Percentiles rank a stretch among this genome's conserved stretches.
Evolutionary conservation across 2,888 invertebrate genomes (phyloP).

Genomic region (Lochmaea crataegi): DNA sequence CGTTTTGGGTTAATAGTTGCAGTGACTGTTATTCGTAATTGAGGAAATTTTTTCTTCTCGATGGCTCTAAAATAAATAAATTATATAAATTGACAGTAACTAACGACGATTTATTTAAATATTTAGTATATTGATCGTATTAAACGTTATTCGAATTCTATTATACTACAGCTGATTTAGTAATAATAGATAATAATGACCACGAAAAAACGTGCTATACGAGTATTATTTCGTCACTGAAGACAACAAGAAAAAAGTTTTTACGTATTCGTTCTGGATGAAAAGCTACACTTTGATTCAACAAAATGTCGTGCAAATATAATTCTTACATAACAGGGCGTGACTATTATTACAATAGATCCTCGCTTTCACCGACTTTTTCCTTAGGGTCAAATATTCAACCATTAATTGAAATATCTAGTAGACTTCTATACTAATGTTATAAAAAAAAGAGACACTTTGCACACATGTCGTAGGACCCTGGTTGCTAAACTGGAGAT

Average conservation of each 20-base stretch:
- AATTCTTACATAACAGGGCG: conserved; percentile 15
- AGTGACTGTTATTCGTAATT: no score
- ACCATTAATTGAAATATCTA: not conserved
- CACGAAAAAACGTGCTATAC: not conserved
- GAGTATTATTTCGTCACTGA: not conserved
- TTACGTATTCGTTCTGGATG: conserved; percentile 1
- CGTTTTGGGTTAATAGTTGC: not conserved
- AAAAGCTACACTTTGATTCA: conserved; percentile 4
- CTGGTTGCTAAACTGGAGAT: no score
- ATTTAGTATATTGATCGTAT: not conserved
- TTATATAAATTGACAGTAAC: not conserved
- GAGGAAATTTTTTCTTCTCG: conserved; percentile 6
- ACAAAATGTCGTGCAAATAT: conserved; percentile 15
- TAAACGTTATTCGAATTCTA: not conserved
- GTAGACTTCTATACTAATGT: not conserved
- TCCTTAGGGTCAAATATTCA: not conserved
- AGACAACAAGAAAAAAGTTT: not conserved
- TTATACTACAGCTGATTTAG: not conserved
- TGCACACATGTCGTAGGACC: no score
- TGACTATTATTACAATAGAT: conserved; percentile 11
- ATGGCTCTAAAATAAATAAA: conserved; percentile 22
- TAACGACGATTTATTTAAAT: no score
- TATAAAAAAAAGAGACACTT: not conserved
- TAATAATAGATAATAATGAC: not conserved
- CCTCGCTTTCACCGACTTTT: conserved; percentile 1